Evolutionary conservation across 2,113 vertebrate genomes (phyloP).

Genomic region (Tylochromis polylepis): DNA sequence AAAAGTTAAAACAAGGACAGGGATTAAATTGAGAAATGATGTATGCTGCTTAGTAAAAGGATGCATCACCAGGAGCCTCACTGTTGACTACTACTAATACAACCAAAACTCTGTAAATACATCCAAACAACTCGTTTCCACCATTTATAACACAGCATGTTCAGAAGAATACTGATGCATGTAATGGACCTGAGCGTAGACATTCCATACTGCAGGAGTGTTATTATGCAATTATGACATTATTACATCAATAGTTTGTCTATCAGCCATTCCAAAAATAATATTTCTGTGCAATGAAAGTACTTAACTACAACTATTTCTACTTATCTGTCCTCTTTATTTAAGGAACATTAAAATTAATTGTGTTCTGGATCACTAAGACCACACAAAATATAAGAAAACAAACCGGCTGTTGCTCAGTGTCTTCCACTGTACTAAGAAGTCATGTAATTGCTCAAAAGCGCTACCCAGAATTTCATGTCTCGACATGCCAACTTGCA

Average conservation of each 20-base stretch:
- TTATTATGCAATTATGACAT: neutral
- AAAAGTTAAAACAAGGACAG: neutral
- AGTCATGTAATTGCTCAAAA: neutral
- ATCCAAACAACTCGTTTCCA: neutral
- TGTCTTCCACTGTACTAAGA: neutral
- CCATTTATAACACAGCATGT: neutral
- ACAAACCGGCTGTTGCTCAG: neutral
- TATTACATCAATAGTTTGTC: neutral
- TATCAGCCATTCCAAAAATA: neutral
- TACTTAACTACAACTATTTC: neutral
- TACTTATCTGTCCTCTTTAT: neutral
- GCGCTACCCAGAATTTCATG: neutral
- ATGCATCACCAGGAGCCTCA: neutral
- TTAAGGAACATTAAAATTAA: neutral
- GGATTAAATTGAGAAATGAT: neutral
- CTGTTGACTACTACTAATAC: neutral
- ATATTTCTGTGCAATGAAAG: neutral
- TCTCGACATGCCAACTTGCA: conserved; percentile 1
- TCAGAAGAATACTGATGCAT: neutral
- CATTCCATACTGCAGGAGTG: neutral
- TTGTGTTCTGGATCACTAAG: neutral
- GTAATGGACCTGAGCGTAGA: neutral
- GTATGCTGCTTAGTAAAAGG: neutral
- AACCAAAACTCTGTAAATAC: neutral
- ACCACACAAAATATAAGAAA: neutral